phyloP scores from a whole-genome alignment of 2,888 invertebrate genomes.

The Baccha elongata region DNA sequence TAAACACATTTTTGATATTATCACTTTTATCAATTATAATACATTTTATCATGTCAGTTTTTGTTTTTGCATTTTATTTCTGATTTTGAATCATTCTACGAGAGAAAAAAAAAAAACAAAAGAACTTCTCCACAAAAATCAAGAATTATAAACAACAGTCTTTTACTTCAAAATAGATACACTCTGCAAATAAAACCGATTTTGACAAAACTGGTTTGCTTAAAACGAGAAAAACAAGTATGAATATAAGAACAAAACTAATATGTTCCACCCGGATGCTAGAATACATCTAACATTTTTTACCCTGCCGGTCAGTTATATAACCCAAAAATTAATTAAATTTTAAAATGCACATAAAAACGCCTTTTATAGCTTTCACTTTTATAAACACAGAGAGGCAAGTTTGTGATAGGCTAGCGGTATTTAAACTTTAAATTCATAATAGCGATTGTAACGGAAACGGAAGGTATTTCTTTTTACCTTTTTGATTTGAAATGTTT shows the following conservation, averaged over 20 bases:
- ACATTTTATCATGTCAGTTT: too few relatives aligned
- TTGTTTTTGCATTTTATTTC: too few relatives aligned
- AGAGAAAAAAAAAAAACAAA: too few relatives aligned
- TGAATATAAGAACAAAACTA: too few relatives aligned
- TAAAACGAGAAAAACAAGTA: too few relatives aligned
- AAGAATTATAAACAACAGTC: too few relatives aligned
- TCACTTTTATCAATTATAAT: background rate
- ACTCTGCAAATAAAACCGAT: too few relatives aligned
- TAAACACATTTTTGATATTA: too few relatives aligned
- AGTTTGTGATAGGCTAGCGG: background rate
- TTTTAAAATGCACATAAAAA: background rate
- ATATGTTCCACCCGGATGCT: background rate
- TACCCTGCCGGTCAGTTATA: background rate
- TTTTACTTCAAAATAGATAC: too few relatives aligned
- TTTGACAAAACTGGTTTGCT: too few relatives aligned
- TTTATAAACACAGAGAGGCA: background rate
- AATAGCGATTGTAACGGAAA: background rate
- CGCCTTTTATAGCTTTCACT: background rate
- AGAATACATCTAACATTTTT: background rate
- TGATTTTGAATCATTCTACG: too few relatives aligned
- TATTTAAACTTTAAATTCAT: background rate
- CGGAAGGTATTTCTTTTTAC: constrained; percentile 1
- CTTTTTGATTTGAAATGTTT: background rate
- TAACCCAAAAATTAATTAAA: background rate
- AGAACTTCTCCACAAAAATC: too few relatives aligned